These are phyloP conservation scores for Sinopyrophorus schimmeli DNA, from an alignment of 2,888 invertebrate genomes.

Conservation along the genomic window DNA sequence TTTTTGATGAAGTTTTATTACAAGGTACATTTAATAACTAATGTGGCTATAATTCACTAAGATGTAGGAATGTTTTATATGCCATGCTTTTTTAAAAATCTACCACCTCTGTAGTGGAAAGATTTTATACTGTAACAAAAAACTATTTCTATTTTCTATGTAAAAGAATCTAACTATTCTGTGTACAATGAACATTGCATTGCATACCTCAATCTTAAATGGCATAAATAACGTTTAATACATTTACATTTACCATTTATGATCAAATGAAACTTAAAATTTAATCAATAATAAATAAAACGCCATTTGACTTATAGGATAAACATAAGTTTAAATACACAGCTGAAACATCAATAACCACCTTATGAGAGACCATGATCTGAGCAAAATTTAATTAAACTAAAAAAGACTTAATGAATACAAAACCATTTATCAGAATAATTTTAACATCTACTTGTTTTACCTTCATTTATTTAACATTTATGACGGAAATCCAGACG, in stretches of 20 bases:
- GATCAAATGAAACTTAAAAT: slow-evolving; percentile 11
- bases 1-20: slow-evolving; percentile 20
- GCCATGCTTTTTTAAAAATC: slow-evolving; percentile 39
- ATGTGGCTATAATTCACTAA: slow-evolving; percentile 18
- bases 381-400: too few relatives aligned
- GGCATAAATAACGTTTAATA: slow-evolving; percentile 1
- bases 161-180: slow-evolving; percentile 12
- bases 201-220: slow-evolving; percentile 7
- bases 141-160: slow-evolving; percentile 18
- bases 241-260: slow-evolving; percentile 13
- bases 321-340: too few relatives aligned
- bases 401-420: too few relatives aligned
- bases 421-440: too few relatives aligned
- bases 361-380: neutral
- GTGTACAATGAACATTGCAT: slow-evolving; percentile 21
- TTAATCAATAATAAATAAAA: slow-evolving; percentile 10
- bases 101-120: slow-evolving; percentile 37
- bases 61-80: slow-evolving; percentile 40
- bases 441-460: too few relatives aligned
- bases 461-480: slow-evolving; percentile 17
- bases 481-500: slow-evolving; percentile 54
- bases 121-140: slow-evolving; percentile 29
- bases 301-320: too few relatives aligned
- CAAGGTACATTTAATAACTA: slow-evolving; percentile 20
- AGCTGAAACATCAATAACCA: neutral